Percentiles rank a stretch among this genome's conserved stretches.
phyloP scores from a whole-genome alignment of 1,140 invertebrate species.

The Halesus radiatus region DNA sequence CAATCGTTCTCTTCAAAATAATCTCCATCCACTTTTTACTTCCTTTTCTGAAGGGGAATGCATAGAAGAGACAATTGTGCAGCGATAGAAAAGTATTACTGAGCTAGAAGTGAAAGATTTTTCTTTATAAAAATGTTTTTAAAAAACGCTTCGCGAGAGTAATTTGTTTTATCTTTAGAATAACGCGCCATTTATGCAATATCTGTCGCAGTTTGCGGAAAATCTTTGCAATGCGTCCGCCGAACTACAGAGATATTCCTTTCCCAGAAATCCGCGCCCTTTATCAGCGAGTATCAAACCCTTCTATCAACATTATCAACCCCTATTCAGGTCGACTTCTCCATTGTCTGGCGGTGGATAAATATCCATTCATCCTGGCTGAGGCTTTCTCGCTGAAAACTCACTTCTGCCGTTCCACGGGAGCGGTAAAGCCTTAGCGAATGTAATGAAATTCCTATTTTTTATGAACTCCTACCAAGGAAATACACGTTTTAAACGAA shows the following conservation, averaged over 20 bases:
- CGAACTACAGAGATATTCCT: background rate
- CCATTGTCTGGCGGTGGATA: constrained; percentile 8
- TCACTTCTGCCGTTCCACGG: background rate
- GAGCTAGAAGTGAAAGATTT: too few species aligned
- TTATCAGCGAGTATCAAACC: constrained; percentile 16
- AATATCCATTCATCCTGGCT: constrained; percentile 10
- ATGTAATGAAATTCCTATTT: background rate
- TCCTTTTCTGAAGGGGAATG: too few species aligned
- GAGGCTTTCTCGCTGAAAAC: constrained; percentile 15
- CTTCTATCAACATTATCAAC: constrained; percentile 31
- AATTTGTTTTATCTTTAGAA: background rate
- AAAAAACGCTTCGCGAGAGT: too few species aligned
- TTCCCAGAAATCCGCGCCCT: background rate
- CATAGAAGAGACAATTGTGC: too few species aligned
- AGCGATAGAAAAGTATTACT: too few species aligned
- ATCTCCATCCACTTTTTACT: too few species aligned
- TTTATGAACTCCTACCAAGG: too few species aligned
- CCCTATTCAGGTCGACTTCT: background rate
- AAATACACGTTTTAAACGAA: too few species aligned
- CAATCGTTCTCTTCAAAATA: too few species aligned
- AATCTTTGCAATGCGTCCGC: background rate
- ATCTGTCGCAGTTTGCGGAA: background rate
- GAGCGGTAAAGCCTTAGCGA: background rate
- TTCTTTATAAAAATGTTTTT: too few species aligned
- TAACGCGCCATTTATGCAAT: background rate